Evolutionary conservation across 2,888 invertebrate species (phyloP).

Genomic region (Cyaniris semiargus): DNA sequence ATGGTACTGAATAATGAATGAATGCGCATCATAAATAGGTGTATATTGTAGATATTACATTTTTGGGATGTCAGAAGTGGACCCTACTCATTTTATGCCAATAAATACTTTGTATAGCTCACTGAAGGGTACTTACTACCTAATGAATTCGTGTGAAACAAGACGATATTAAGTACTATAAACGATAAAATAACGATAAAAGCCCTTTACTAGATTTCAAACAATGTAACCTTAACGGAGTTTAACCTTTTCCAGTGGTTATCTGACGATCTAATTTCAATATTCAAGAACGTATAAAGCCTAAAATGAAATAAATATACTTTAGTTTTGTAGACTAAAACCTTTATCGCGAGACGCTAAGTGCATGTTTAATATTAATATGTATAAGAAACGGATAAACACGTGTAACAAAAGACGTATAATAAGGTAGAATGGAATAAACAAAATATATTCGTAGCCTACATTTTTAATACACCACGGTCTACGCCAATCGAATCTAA

Average conservation of each 20-base stretch:
- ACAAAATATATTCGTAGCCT: neutral
- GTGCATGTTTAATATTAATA: neutral
- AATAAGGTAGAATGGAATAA: neutral
- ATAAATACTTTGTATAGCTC: neutral
- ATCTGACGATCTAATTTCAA: neutral
- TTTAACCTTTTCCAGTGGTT: neutral
- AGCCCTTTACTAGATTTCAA: neutral
- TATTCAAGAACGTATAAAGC: neutral
- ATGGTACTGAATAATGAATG: too few species aligned
- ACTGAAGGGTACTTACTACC: neutral
- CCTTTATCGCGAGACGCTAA: neutral
- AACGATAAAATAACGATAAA: neutral
- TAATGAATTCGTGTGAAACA: neutral
- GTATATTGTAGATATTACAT: neutral
- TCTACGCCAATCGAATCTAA: neutral
- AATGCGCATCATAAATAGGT: too few species aligned
- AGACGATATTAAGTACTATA: neutral
- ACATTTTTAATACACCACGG: neutral
- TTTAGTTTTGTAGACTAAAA: neutral
- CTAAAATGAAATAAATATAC: neutral
- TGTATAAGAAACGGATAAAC: neutral
- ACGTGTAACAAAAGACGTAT: conserved; percentile 8
- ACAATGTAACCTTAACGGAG: neutral
- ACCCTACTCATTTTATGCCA: neutral
- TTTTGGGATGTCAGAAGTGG: neutral